Percentiles rank a stretch among this genome's conserved stretches.
Evolutionary conservation across 1,140 invertebrate genomes (phyloP).

Genomic region (Chironomus tepperi): DNA sequence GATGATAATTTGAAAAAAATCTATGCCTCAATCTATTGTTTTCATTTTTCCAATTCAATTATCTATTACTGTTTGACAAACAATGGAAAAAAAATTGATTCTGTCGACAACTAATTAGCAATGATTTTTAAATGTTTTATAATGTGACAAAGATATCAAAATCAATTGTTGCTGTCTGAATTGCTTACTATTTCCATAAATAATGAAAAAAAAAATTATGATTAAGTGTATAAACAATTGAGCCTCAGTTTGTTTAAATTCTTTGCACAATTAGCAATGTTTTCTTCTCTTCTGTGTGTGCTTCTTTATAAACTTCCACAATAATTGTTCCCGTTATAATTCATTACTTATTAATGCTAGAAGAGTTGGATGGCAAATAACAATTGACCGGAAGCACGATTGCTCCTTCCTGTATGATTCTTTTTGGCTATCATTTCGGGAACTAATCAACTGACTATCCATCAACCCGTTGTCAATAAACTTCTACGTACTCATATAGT

Average conservation of each 20-base stretch:
- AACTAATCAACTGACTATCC: neutral
- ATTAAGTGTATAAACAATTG: neutral
- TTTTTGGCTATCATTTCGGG: neutral
- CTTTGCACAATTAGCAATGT: slow-evolving; percentile 8
- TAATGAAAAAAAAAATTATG: neutral
- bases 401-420: neutral
- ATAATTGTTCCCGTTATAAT: neutral
- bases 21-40: neutral
- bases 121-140: no score
- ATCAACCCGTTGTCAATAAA: neutral
- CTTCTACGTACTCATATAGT: neutral
- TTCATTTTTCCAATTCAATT: neutral
- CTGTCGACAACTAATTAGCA: neutral
- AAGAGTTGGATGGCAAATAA: neutral
- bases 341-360: neutral
- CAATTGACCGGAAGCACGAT: slow-evolving; percentile 6
- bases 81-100: slow-evolving; percentile 7
- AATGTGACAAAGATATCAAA: no score
- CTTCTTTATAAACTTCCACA: neutral
- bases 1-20: neutral
- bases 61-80: neutral
- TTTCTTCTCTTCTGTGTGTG: neutral
- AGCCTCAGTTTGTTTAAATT: neutral
- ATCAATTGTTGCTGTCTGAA: neutral
- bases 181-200: neutral